A percentile compares a stretch with the other conserved stretches of the same genome.
Conservation (phyloP, 2,888 invertebrate species). For the Scotopteryx bipunctaria region DNA sequence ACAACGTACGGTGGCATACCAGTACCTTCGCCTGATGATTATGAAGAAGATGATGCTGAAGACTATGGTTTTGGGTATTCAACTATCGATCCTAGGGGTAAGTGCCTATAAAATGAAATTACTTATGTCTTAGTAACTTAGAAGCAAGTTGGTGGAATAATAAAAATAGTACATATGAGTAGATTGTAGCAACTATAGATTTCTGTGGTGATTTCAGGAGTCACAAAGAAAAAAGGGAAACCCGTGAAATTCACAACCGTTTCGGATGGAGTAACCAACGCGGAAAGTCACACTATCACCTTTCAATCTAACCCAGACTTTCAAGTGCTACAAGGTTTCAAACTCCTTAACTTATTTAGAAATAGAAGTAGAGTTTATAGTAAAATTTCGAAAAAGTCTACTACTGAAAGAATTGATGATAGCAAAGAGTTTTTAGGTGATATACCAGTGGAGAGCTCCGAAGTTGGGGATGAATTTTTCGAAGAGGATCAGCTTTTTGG, state of each 20-base stretch:
- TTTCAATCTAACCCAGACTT: conserved; percentile 72
- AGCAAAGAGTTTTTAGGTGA: conserved; percentile 43
- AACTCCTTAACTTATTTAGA: conserved; percentile 63
- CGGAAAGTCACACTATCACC: conserved; percentile 60
- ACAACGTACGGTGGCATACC: conserved; percentile 42
- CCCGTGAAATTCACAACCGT: conserved; percentile 51
- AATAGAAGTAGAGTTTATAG: conserved; percentile 51
- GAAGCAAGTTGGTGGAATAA: too few species aligned
- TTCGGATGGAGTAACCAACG: conserved; percentile 45
- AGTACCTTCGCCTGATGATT: conserved; percentile 33
- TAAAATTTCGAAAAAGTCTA: conserved; percentile 48
- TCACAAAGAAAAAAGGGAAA: conserved; percentile 34
- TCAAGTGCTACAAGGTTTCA: conserved; percentile 69
- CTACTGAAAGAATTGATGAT: conserved; percentile 47
- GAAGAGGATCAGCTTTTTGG: conserved; percentile 51
- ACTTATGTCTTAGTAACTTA: too few species aligned
- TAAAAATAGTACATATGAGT: too few species aligned
- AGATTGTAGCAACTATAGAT: too few species aligned
- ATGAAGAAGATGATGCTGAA: conserved; percentile 52
- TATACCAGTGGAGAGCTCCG: conserved; percentile 37
- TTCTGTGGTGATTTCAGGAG: conserved; percentile 20
- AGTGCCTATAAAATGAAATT: too few species aligned
- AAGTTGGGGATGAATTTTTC: conserved; percentile 42
- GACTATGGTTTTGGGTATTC: conserved; percentile 61
- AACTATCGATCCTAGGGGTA: conserved; percentile 71